Evolutionary conservation across 2,888 invertebrate species (phyloP).

Genomic region (Pachymerium ferrugineum): DNA sequence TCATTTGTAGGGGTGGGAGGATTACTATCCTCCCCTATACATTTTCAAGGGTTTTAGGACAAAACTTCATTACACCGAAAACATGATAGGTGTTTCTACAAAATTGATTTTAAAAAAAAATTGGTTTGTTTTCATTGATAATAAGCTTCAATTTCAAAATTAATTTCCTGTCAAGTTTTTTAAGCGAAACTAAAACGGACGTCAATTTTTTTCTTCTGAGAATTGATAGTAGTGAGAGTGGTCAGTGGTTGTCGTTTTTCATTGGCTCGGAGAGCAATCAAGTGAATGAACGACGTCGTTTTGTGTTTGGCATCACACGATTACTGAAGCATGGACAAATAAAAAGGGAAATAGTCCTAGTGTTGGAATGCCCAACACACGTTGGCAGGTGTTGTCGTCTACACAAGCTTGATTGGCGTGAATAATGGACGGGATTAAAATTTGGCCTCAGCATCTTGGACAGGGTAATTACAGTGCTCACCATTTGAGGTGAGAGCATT

Average conservation of each 20-base stretch:
- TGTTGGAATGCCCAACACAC: not conserved
- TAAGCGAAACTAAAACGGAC: not conserved
- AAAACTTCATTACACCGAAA: too few species aligned
- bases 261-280: not conserved
- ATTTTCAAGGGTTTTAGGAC: not conserved
- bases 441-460: constrained; percentile 13
- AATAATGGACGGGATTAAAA: constrained; percentile 13
- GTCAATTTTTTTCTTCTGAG: not conserved
- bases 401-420: not conserved
- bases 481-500: constrained; percentile 13
- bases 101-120: too few species aligned
- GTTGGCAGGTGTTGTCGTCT: constrained; percentile 6
- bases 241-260: not conserved
- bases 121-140: not conserved
- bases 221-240: not conserved
- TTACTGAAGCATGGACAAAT: not conserved
- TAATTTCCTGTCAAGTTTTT: not conserved
- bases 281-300: not conserved
- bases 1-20: not conserved
- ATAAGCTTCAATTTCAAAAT: not conserved
- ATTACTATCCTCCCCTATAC: not conserved
- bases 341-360: not conserved
- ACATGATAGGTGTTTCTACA: too few species aligned
- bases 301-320: not conserved
- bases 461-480: constrained; percentile 2